Evolutionary conservation across 2,888 invertebrate genomes (phyloP), one percentile per base, ranked within the genome.

Genomic region (Thera obeliscata): DNA sequence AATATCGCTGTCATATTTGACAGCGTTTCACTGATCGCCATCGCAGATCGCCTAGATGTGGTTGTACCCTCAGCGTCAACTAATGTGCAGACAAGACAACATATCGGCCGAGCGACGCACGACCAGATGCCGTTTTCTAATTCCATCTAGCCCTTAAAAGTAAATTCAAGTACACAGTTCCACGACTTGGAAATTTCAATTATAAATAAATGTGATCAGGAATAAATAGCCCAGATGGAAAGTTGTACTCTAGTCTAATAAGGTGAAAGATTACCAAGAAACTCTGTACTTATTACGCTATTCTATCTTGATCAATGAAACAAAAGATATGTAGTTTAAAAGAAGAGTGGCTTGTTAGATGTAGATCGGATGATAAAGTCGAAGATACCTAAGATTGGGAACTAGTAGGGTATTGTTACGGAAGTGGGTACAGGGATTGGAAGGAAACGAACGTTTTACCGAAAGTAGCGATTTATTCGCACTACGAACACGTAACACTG

Each of bases 121-220:
- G 49, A 49, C 64, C 61, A 64, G 64, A 67, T 67, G 67, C 62
- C 71, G 67, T 61, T 67, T 71, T 70, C 72, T 71, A 71, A 67
- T 67, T 65, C 67, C 66, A 69, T 66, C 67, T 66, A 54, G 65
- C 54, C 72, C 74, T 63, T 72, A 72, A 67, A 74, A 68, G 75
- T 69, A 64, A 22, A 72, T 68, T 71, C 72, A 66, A 69, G 70
- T 71, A 62, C 55, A 46, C 54, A 64, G 54, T 69, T 62, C 67
- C 64, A 67, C 67, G 71, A 70, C 74, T 72, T 72, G 61, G 69
- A 70, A 70, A 72, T 70, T 69, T 70, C 61, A 69, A 74, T 74
- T 72, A 71, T 70, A 75, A 69, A 61, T 74, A 73, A 72, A 75
- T 66, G 61, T 66, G 68, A 73, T 72, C 67, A 60, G 66, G 62